Evolutionary conservation across 2,888 invertebrate species (phyloP).

Genomic region (Protula sp.): DNA sequence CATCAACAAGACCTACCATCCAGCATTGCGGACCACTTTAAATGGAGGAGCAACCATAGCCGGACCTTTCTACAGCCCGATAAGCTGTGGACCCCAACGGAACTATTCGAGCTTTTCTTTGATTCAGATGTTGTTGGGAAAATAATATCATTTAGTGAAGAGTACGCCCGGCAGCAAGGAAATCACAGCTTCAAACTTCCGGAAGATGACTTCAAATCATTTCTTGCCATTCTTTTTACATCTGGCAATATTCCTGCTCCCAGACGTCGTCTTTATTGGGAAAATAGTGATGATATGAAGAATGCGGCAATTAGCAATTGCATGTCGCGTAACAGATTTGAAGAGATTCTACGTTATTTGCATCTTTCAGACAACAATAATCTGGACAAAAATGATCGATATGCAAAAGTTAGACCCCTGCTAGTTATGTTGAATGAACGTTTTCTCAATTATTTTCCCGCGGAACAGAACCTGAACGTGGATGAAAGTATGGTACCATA

Average conservation of each 20-base stretch:
- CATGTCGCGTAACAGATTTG: background rate
- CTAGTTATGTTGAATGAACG: background rate
- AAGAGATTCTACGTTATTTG: background rate
- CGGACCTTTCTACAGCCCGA: too few relatives aligned
- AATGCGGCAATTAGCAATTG: background rate
- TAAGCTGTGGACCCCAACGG: background rate
- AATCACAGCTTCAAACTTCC: background rate
- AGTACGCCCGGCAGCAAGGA: background rate
- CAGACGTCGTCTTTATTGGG: background rate
- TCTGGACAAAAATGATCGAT: background rate
- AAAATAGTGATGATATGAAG: background rate
- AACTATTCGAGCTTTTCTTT: background rate
- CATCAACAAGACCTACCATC: too few relatives aligned
- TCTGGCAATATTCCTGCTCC: background rate
- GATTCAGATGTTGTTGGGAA: background rate
- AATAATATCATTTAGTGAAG: background rate
- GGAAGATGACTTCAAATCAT: background rate
- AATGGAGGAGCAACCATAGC: too few relatives aligned
- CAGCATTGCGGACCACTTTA: too few relatives aligned
- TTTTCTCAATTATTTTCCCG: background rate
- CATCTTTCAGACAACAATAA: background rate
- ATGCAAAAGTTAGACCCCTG: slow-evolving; percentile 2
- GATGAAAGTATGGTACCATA: slow-evolving; percentile 14
- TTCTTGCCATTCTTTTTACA: background rate
- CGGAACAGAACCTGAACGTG: slow-evolving; percentile 1